Base-by-base conservation (phyloP, 2,113 vertebrate genomes). In the Tenrec ecaudatus region DNA sequence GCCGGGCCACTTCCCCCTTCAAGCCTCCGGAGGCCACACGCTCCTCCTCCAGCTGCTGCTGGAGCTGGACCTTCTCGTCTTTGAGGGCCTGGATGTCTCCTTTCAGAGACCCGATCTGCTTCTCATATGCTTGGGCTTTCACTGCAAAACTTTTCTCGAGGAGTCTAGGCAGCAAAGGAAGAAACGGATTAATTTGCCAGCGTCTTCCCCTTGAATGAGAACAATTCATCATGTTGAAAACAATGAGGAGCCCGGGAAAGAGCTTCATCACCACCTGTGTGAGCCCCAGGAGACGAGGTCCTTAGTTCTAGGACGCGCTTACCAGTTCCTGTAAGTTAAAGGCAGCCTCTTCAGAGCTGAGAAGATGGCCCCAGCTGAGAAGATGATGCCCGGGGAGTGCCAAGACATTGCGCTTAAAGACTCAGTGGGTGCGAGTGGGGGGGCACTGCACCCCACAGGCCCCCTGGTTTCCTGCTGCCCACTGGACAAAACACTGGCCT, bases 71-170 rank as follows among this genome's bases (percentile, higher is more conserved):
- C 68, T 98, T 98, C 96, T 99, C 98, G 29, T 98, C 98, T 93
- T 97, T 98, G 87, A 99, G 86, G 80, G 90, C 85, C 86, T 98
- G 98, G 40, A 98, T 98, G 97, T 99, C 99, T 91, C 98, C 98
- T 93, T 98, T 98, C 68, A 99, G 97, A 23, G 82, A 82, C 47
- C 96, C 97, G 82, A 99, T 98, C 94, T 99, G 98, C 40, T 98
- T 98, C 88, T 99, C 98, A 57, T 98, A 98, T 91, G 99, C 98
- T 81, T 98, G 98, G 23, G 97, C 98, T 97, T 99, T 98, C 88
- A 98, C 98, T 71, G 99, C 98, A 91, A 98, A 98, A 89, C 98
- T 99, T 96, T 99, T 99, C 97, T 99, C 99, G 60, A 99, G 98
- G 77, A 98, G 98, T 88, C 99, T 99, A 93, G 40, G 31, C 20